Conservation (phyloP, 2,113 vertebrate genomes). For the Odontophorus gujanensis region DNA sequence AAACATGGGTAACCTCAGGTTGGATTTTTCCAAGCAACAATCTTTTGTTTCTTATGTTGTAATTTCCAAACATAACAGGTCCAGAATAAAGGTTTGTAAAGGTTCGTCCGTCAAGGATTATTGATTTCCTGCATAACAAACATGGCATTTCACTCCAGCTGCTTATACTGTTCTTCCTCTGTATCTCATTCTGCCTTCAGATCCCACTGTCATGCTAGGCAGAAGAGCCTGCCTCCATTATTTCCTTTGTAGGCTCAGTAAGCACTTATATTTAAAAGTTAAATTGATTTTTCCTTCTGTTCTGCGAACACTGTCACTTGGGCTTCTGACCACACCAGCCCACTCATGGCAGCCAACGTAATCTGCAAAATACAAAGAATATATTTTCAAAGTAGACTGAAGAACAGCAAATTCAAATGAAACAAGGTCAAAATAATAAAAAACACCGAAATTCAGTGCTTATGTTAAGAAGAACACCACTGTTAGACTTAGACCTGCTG, state of each 20-base stretch:
- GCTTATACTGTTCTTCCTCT: not conserved
- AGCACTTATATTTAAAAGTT: slow-evolving; percentile 33
- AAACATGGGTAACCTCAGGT: not conserved
- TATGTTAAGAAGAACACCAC: not conserved
- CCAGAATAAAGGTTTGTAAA: slow-evolving; percentile 38
- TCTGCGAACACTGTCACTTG: not conserved
- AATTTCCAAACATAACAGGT: slow-evolving; percentile 22
- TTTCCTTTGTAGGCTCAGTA: slow-evolving; percentile 4
- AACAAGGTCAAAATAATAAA: slow-evolving; percentile 11
- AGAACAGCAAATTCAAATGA: slow-evolving; percentile 14
- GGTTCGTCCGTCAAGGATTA: slow-evolving; percentile 16
- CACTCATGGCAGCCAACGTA: not conserved
- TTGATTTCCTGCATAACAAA: slow-evolving; percentile 37
- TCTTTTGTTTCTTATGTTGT: slow-evolving; percentile 23
- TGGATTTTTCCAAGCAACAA: slow-evolving; percentile 39
- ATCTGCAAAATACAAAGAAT: not conserved
- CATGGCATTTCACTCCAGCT: slow-evolving; percentile 12
- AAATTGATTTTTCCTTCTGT: slow-evolving; percentile 24
- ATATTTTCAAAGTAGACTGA: not conserved
- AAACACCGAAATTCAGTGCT: not conserved
- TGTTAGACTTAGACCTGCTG: slow-evolving; percentile 8
- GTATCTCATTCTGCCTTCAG: not conserved
- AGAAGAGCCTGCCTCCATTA: slow-evolving; percentile 38
- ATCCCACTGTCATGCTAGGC: not conserved
- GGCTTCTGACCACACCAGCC: not conserved